Conservation (phyloP, 2,113 vertebrate genomes). For the Amazona guildingii region DNA sequence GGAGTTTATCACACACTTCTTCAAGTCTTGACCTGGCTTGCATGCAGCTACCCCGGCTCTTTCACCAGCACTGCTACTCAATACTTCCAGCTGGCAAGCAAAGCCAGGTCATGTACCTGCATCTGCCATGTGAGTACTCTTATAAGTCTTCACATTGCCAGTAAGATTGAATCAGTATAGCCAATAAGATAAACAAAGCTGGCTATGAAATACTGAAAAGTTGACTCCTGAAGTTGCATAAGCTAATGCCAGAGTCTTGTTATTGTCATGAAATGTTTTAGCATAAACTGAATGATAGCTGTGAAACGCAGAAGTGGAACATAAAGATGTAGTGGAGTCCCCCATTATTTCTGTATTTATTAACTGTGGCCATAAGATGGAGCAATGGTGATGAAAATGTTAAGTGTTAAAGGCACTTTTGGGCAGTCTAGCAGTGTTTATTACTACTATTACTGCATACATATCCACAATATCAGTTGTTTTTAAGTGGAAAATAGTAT, state of each 20-base stretch:
- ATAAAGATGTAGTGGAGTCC: accelerated
- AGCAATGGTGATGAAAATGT: background rate
- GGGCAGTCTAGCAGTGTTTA: background rate
- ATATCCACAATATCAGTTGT: background rate
- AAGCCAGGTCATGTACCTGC: background rate
- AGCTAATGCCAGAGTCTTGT: background rate
- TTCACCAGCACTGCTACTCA: background rate
- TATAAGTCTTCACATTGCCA: background rate
- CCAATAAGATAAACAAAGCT: background rate
- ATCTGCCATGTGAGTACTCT: background rate
- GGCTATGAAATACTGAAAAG: background rate
- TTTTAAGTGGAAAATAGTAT: background rate
- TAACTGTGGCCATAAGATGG: background rate
- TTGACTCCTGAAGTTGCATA: background rate
- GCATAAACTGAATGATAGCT: background rate
- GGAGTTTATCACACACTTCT: background rate
- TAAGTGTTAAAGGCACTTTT: background rate
- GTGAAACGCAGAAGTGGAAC: background rate
- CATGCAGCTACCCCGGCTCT: background rate
- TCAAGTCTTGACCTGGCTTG: background rate
- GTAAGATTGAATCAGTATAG: background rate
- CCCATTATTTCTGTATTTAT: background rate
- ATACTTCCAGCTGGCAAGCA: background rate
- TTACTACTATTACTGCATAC: background rate
- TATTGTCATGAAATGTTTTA: background rate